These are phyloP conservation scores for Pelusios castaneus DNA, from an alignment of 2,113 vertebrate species.

Conservation along the genomic window DNA sequence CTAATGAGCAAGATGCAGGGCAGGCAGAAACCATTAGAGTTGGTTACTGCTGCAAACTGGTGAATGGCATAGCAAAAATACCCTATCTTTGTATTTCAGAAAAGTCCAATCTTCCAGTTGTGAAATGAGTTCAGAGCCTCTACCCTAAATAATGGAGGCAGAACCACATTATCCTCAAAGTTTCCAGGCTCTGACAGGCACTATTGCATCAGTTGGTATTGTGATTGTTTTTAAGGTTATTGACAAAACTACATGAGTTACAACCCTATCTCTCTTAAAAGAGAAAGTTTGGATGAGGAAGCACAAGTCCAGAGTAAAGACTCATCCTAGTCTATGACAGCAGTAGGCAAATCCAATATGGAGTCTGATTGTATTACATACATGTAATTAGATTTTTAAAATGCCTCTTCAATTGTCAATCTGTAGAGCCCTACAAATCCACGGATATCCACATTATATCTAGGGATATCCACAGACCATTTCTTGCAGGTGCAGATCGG, in stretches of 20 bases:
- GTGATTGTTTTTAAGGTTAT: neutral
- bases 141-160: fast-evolving
- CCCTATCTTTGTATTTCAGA: neutral
- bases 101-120: neutral
- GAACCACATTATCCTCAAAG: fast-evolving
- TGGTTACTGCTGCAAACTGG: fast-evolving
- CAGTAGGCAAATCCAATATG: neutral
- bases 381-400: too few relatives aligned
- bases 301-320: fast-evolving
- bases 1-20: neutral
- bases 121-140: fast-evolving
- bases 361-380: neutral
- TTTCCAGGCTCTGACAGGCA: neutral
- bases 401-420: too few relatives aligned
- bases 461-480: too few relatives aligned
- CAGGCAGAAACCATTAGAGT: fast-evolving
- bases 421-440: too few relatives aligned
- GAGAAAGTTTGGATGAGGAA: fast-evolving
- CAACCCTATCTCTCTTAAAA: neutral
- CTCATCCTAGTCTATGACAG: neutral
- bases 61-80: neutral
- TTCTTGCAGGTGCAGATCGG: too few relatives aligned
- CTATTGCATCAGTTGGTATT: neutral
- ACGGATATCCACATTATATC: too few relatives aligned
- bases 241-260: neutral